Percentiles rank a stretch among this genome's conserved stretches.
Evolutionary conservation across 2,113 vertebrate genomes (phyloP).

Genomic region (Athene noctua): DNA sequence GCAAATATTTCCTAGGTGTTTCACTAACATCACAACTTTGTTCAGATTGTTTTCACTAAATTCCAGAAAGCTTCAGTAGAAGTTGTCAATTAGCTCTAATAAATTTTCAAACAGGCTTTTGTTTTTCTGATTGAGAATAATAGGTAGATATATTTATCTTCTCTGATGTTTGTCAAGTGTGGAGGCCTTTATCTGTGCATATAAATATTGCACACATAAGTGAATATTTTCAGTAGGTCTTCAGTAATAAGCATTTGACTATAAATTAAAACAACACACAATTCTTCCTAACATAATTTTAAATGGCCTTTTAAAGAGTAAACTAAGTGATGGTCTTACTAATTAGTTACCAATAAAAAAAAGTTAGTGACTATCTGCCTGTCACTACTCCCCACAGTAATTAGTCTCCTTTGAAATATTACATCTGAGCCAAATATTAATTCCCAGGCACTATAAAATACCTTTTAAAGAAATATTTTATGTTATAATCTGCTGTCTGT

Average conservation of each 20-base stretch:
- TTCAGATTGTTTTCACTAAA: neutral
- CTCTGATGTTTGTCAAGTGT: neutral
- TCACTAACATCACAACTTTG: neutral
- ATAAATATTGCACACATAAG: neutral
- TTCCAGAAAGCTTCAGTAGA: neutral
- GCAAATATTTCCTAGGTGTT: neutral
- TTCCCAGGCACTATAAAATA: neutral
- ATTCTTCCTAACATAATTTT: neutral
- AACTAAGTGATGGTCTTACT: neutral
- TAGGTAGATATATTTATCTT: neutral
- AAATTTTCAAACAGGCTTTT: neutral
- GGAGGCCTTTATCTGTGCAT: neutral
- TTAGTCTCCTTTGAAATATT: neutral
- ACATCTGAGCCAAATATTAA: neutral
- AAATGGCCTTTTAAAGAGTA: neutral
- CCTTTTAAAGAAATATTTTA: neutral
- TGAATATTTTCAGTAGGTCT: neutral
- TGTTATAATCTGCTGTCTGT: neutral
- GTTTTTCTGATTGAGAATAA: neutral
- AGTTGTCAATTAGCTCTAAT: neutral
- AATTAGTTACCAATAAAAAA: neutral
- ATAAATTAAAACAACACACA: neutral
- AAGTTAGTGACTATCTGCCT: neutral
- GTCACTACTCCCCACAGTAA: neutral
- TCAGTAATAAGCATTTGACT: neutral